phyloP scores from a whole-genome alignment of 2,797 vertebrate species.

The Rhinoraja longicauda region DNA sequence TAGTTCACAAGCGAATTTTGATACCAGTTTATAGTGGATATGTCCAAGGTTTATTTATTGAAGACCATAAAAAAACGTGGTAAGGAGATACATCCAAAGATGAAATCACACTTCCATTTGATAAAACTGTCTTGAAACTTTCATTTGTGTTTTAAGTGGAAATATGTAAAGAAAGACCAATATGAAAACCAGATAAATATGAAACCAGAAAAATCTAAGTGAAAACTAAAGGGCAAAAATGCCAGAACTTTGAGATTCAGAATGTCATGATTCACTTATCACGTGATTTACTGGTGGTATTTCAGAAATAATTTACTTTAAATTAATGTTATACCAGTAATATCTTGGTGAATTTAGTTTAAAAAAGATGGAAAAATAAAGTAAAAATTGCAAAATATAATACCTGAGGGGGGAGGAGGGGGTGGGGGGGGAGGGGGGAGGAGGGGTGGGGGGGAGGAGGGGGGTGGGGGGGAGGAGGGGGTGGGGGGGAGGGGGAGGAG shows the following conservation, averaged over 20 bases:
- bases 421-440: no score
- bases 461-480: no score
- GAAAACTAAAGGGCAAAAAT: not conserved
- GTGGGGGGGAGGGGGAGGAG: no score
- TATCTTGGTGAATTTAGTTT: not conserved
- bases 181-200: no score
- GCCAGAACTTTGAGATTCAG: not conserved
- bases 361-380: not conserved
- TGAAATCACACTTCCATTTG: not conserved
- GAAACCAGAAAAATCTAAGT: not conserved
- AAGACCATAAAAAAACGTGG: not conserved
- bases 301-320: not conserved
- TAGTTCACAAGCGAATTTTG: constrained; percentile 13
- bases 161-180: not conserved
- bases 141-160: not conserved
- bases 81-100: not conserved
- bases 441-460: no score
- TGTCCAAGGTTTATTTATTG: not conserved
- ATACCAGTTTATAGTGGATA: not conserved
- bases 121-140: not conserved
- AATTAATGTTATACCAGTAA: not conserved
- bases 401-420: no score
- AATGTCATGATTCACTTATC: not conserved
- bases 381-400: not conserved
- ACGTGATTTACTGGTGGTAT: not conserved